Evolutionary conservation across 2,797 vertebrate genomes (phyloP).

Genomic region (Hephaestus fuliginosus): DNA sequence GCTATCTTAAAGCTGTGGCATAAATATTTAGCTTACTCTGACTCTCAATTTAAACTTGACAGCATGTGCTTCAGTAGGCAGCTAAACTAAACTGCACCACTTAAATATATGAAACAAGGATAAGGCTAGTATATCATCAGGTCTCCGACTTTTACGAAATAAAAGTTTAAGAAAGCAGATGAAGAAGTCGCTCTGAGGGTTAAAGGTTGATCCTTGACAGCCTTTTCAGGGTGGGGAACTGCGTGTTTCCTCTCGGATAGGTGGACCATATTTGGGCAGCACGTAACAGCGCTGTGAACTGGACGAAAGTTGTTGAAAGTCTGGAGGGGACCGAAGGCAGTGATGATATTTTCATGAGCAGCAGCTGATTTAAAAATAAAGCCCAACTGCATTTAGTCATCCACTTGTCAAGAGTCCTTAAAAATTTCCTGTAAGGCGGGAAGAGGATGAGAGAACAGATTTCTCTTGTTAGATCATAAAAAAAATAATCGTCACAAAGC

Average conservation of each 20-base stretch:
- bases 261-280: conserved; percentile 1
- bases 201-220: neutral
- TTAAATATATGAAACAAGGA: neutral
- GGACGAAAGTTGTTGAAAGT: neutral
- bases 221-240: neutral
- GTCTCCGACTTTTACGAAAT: conserved; percentile 3
- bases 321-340: neutral
- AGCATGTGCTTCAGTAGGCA: conserved; percentile 12
- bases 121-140: neutral
- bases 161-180: conserved; percentile 1
- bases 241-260: neutral
- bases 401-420: neutral
- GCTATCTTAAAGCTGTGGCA: neutral
- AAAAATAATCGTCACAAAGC: neutral
- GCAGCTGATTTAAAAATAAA: conserved; percentile 16
- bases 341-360: neutral
- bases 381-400: neutral
- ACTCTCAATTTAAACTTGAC: conserved; percentile 2
- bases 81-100: neutral
- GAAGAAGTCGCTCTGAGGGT: neutral
- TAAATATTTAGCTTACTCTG: conserved; percentile 39
- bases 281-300: neutral
- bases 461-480: neutral
- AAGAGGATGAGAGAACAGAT: neutral
- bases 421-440: neutral